phyloP scores from a whole-genome alignment of 2,888 invertebrate genomes.

The Adelphocoris suturalis region DNA sequence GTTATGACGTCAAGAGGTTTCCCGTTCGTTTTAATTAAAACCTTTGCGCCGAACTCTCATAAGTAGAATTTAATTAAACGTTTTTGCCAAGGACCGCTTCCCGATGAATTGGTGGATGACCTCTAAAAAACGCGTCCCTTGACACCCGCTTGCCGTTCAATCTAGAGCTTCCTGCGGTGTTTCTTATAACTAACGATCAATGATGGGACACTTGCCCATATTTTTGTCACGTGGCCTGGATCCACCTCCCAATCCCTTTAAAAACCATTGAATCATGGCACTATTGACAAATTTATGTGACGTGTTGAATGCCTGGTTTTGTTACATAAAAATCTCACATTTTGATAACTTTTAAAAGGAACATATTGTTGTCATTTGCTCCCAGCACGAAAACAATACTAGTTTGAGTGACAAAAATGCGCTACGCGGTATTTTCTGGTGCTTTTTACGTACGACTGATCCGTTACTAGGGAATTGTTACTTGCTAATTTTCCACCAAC shows the following conservation, averaged over 20 bases:
- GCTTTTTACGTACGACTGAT: too few species aligned
- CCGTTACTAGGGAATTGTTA: too few species aligned
- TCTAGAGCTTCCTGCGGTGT: neutral
- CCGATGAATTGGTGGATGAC: constrained; percentile 14
- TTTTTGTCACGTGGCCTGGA: neutral
- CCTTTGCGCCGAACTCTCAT: neutral
- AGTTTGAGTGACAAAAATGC: too few species aligned
- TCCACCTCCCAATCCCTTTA: neutral
- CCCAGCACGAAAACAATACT: too few species aligned
- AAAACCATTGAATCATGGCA: neutral
- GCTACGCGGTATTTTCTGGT: too few species aligned
- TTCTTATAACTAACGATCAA: neutral
- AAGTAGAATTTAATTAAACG: constrained; percentile 52
- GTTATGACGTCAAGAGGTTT: constrained; percentile 25
- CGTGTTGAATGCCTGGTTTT: too few species aligned
- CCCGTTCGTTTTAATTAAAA: constrained; percentile 43
- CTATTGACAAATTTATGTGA: too few species aligned
- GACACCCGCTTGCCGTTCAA: neutral
- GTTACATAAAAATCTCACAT: too few species aligned
- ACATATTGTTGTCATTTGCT: too few species aligned
- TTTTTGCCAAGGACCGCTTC: neutral
- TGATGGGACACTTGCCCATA: neutral
- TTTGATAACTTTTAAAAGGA: too few species aligned
- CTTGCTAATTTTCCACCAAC: too few species aligned
- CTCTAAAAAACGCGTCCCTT: neutral